Base-by-base conservation (phyloP, 1,140 invertebrate species). In the Drepana arcuata region DNA sequence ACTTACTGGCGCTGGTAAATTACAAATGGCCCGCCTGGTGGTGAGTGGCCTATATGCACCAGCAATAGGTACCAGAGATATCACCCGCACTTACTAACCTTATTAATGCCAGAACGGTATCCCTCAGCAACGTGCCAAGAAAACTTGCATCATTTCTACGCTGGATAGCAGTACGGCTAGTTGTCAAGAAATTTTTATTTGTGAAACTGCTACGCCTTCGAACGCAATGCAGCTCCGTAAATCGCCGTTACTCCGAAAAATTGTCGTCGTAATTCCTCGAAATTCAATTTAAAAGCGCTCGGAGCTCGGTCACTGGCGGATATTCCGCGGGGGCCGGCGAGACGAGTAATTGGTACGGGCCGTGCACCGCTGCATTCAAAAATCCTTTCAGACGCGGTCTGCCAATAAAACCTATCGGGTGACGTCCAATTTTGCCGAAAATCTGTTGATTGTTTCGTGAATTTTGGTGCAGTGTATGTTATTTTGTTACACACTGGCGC, bases 221-320 rank as follows among this genome's bases (percentile, higher is more conserved):
- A n/a, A n/a, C n/a, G n/a, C n/a, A n/a, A n/a, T n/a, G n/a, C n/a
- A n/a, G n/a, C n/a, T n/a, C 39, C 51, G 39, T 62, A 61, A 51
- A 35, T 49, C n/a, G n/a, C 34, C 28, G 31, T 41, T 43, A 50
- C 44, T 47, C 37, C 47, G 50, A 61, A 67, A n/a, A 66, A 67
- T 60, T 53, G 63, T 57, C 54, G 50, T 35, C 52, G 66, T 69
- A 65, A 65, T 70, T 65, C n/a, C 55, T 34, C 29, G 49, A 59
- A 54, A 73, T 73, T 70, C 69, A 70, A 73, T 73, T 67, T 70
- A 68, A 68, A 73, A 68, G 57, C 63, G 51, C 49, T 64, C 51
- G 31, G 39, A 56, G 51, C 50, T 36, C 44, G 57, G 43, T 52
- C 57, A 53, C 51, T 53, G 18, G 39, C 38, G 48, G 53, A 50